Conservation (phyloP, 2,888 invertebrate species). For the Phyllotreta striolata region DNA sequence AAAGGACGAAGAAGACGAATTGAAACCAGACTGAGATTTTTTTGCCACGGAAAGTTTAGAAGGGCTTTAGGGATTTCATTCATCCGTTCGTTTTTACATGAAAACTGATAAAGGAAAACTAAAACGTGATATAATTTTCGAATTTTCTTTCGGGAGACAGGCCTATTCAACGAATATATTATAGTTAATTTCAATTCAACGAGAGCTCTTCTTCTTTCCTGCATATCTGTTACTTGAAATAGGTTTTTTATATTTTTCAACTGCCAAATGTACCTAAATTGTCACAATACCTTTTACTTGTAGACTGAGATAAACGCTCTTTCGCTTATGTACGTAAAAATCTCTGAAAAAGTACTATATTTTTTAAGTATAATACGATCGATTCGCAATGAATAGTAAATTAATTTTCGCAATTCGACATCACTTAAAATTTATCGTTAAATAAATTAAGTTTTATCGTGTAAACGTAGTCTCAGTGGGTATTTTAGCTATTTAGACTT, state of each 20-base stretch:
- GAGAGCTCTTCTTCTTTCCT: slow-evolving; percentile 17
- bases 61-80: too few relatives aligned
- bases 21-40: slow-evolving; percentile 4
- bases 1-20: not conserved
- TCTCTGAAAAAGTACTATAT: slow-evolving; percentile 7
- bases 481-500: not conserved
- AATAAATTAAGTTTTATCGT: too few relatives aligned
- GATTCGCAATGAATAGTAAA: slow-evolving; percentile 5
- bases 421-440: not conserved
- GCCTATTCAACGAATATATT: too few relatives aligned
- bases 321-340: slow-evolving; percentile 14
- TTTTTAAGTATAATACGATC: not conserved
- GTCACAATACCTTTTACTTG: slow-evolving; percentile 23
- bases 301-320: slow-evolving; percentile 23
- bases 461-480: not conserved
- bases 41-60: slow-evolving; percentile 4
- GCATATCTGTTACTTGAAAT: not conserved
- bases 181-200: too few relatives aligned
- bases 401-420: too few relatives aligned
- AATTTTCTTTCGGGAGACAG: too few relatives aligned
- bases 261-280: slow-evolving; percentile 22
- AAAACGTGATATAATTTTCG: too few relatives aligned
- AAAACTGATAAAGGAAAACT: too few relatives aligned
- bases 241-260: slow-evolving; percentile 6
- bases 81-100: too few relatives aligned